A percentile compares a stretch with the other conserved stretches of the same genome.
phyloP scores from a whole-genome alignment of 2,888 invertebrate species.

The Melieria crassipennis region DNA sequence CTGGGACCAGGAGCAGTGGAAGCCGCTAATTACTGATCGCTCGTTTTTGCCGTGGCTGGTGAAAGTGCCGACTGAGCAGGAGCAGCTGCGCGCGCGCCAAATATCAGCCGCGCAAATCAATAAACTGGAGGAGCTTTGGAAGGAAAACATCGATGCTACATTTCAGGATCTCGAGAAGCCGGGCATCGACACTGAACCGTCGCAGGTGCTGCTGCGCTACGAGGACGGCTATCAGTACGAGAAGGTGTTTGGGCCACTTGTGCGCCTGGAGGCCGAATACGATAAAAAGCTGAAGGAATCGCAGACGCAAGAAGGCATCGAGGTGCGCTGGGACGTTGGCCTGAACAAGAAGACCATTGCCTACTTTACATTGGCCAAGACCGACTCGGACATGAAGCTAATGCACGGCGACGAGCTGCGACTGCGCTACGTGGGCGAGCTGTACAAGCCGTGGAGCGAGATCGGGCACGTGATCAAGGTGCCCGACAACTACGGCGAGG shows the following conservation, averaged over 20 bases:
- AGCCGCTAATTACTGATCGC: slow-evolving; percentile 95
- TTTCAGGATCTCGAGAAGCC: slow-evolving; percentile 98
- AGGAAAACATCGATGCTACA: slow-evolving; percentile 97
- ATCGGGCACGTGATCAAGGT: slow-evolving; percentile 98
- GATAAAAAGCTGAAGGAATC: slow-evolving; percentile 97
- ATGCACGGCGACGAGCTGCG: slow-evolving; percentile 99
- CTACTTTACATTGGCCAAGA: slow-evolving; percentile 96
- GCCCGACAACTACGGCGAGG: slow-evolving; percentile 96
- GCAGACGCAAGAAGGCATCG: slow-evolving; percentile 97
- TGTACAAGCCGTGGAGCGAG: slow-evolving; percentile 96
- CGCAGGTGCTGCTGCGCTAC: slow-evolving; percentile 81
- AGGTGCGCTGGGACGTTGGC: slow-evolving; percentile 98
- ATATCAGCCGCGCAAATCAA: slow-evolving; percentile 98
- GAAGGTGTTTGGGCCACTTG: slow-evolving; percentile 96
- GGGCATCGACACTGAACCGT: slow-evolving; percentile 97
- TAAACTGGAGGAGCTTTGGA: slow-evolving; percentile 98
- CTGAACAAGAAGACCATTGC: slow-evolving; percentile 98
- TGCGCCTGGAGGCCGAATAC: slow-evolving; percentile 97
- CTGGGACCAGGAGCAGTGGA: slow-evolving; percentile 99
- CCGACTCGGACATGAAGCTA: slow-evolving; percentile 97
- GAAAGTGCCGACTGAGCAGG: slow-evolving; percentile 96
- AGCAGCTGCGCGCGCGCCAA: slow-evolving; percentile 94
- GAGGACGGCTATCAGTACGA: slow-evolving; percentile 99
- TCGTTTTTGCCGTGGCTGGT: slow-evolving; percentile 97
- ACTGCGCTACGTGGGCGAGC: slow-evolving; percentile 90